Conservation (phyloP, 2,888 invertebrate species). For the Lepetodrilus schrolli region DNA sequence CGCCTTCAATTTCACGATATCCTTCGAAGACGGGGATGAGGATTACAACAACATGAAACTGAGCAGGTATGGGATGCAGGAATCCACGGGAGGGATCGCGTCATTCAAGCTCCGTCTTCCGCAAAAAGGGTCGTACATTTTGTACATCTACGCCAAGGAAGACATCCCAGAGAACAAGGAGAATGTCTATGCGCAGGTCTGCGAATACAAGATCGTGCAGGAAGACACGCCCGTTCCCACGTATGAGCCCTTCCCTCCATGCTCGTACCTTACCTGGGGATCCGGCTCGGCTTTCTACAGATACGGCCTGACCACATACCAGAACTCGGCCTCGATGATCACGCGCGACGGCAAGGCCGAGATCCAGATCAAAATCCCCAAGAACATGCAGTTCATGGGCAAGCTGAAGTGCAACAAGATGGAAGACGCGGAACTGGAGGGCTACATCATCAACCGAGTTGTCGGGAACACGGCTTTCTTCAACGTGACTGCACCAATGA, state of each 20-base stretch:
- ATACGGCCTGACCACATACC: conserved; percentile 70
- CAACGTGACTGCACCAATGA: conserved; percentile 70
- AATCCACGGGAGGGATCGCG: conserved; percentile 72
- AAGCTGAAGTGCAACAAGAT: conserved; percentile 71
- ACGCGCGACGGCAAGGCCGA: conserved; percentile 73
- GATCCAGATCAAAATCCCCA: conserved; percentile 69
- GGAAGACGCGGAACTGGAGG: conserved; percentile 70
- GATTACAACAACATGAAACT: conserved; percentile 70
- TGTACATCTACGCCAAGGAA: conserved; percentile 75
- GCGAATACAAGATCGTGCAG: conserved; percentile 74
- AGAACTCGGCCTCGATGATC: conserved; percentile 71
- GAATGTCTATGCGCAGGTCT: conserved; percentile 75
- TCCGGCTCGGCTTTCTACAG: conserved; percentile 71
- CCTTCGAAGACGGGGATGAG: conserved; percentile 71
- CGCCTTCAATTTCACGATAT: conserved; percentile 75
- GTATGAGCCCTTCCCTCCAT: conserved; percentile 74
- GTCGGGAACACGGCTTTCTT: conserved; percentile 74
- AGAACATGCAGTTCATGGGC: conserved; percentile 74
- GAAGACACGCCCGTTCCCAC: conserved; percentile 54
- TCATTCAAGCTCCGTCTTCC: conserved; percentile 74
- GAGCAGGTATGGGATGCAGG: conserved; percentile 73
- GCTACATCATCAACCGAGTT: conserved; percentile 72
- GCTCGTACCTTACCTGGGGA: conserved; percentile 75
- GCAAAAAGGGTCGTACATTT: conserved; percentile 70
- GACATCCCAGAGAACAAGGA: conserved; percentile 72